Evolutionary conservation across 2,113 vertebrate species (phyloP).

Genomic region (Cichladusa arquata): DNA sequence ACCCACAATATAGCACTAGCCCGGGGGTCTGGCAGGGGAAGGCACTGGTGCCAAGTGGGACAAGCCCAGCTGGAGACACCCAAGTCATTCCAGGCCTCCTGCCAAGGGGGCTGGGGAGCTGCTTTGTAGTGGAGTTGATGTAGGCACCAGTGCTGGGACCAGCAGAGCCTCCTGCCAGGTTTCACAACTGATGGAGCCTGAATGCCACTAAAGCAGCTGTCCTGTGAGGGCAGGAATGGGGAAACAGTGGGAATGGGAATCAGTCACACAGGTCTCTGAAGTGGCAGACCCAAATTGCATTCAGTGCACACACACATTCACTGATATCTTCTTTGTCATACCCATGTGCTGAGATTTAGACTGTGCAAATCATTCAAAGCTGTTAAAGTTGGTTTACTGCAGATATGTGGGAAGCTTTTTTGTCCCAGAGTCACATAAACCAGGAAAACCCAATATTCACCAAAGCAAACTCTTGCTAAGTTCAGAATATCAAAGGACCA

Average conservation of each 20-base stretch:
- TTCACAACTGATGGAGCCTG: background rate
- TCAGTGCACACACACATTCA: background rate
- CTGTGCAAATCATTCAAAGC: background rate
- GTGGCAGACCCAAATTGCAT: background rate
- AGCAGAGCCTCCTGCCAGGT: background rate
- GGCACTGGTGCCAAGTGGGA: conserved; percentile 31
- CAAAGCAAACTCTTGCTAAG: background rate
- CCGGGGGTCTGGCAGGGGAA: background rate
- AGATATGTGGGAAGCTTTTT: background rate
- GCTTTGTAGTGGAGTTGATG: background rate
- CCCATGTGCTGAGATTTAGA: background rate
- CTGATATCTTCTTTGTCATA: background rate
- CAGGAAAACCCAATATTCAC: background rate
- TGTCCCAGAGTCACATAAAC: background rate
- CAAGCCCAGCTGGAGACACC: conserved; percentile 26
- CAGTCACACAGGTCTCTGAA: background rate
- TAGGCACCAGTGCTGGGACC: background rate
- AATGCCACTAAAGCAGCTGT: background rate
- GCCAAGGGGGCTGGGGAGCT: conserved; percentile 18
- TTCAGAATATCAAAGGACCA: background rate
- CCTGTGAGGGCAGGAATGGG: background rate
- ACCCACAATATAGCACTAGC: background rate
- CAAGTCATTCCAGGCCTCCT: conserved; percentile 43
- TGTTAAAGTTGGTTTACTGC: background rate
- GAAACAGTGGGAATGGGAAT: background rate